Conservation (phyloP, 2,888 invertebrate genomes). For the Acanthoscelides obtectus region DNA sequence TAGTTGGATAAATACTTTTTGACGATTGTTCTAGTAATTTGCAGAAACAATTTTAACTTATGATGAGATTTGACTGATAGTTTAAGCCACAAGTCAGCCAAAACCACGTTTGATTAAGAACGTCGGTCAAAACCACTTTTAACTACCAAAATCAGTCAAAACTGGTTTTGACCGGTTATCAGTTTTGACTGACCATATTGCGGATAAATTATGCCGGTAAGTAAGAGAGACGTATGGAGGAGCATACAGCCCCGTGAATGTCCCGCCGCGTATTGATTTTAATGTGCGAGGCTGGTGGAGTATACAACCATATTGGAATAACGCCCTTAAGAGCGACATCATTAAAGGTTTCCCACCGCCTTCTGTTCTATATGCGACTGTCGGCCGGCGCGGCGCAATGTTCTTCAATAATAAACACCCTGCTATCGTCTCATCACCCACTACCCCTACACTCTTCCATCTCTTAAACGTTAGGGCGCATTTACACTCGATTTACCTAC, state of each 20-base stretch:
- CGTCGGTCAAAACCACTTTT: too few species aligned
- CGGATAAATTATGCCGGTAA: neutral
- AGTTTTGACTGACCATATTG: neutral
- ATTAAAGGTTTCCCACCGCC: constrained; percentile 9
- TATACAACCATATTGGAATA: constrained; percentile 28
- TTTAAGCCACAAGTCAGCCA: too few species aligned
- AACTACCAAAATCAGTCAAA: too few species aligned
- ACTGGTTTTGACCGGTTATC: neutral
- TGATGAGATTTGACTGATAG: too few species aligned
- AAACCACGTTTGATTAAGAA: too few species aligned
- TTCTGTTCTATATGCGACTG: constrained; percentile 37
- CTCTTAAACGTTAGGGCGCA: too few species aligned
- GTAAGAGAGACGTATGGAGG: neutral
- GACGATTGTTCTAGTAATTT: too few species aligned
- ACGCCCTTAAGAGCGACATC: neutral
- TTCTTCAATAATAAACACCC: constrained; percentile 45
- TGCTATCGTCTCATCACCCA: constrained; percentile 9
- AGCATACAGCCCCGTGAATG: neutral
- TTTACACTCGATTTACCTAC: too few species aligned
- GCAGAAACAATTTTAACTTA: too few species aligned
- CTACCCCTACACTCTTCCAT: neutral
- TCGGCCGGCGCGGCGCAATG: constrained; percentile 32
- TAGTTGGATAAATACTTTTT: too few species aligned
- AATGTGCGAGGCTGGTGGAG: neutral
- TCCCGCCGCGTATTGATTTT: neutral